phyloP scores from a whole-genome alignment of 53 echinoderm and acorn worm species.

The Mesocentrotus franciscanus region DNA sequence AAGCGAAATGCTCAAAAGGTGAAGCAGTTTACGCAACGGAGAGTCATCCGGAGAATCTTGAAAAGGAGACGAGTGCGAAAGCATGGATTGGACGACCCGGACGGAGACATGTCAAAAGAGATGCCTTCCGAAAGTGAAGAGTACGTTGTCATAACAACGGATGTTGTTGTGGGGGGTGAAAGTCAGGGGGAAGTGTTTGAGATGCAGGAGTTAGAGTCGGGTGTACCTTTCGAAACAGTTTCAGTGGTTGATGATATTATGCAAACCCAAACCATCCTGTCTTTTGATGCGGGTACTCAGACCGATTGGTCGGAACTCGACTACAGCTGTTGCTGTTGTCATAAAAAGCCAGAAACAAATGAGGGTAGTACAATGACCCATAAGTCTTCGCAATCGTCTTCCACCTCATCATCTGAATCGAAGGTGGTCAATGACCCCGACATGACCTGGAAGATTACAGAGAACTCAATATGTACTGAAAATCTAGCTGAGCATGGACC shows the following conservation, averaged over 20 bases:
- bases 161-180: constrained; percentile 59
- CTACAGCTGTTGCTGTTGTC: not conserved
- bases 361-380: not conserved
- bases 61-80: constrained; percentile 65
- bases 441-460: constrained; percentile 22
- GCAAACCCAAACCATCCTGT: not conserved
- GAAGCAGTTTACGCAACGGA: constrained; percentile 53
- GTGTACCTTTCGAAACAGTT: constrained; percentile 28
- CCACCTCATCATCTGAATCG: not conserved
- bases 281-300: constrained; percentile 8
- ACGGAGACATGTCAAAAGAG: not conserved
- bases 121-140: constrained; percentile 66
- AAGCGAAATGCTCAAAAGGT: constrained; percentile 65
- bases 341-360: not conserved
- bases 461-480: constrained; percentile 10
- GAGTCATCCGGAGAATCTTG: constrained; percentile 70
- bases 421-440: not conserved
- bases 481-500: not conserved
- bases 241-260: constrained; percentile 32
- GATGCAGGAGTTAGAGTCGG: constrained; percentile 16
- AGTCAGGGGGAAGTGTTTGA: constrained; percentile 40
- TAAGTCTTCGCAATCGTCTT: constrained; percentile 5
- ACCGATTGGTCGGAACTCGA: constrained; percentile 32
- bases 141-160: constrained; percentile 68
- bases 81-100: not conserved